Conservation (phyloP, 2,113 vertebrate species). For the Henicopernis longicauda region DNA sequence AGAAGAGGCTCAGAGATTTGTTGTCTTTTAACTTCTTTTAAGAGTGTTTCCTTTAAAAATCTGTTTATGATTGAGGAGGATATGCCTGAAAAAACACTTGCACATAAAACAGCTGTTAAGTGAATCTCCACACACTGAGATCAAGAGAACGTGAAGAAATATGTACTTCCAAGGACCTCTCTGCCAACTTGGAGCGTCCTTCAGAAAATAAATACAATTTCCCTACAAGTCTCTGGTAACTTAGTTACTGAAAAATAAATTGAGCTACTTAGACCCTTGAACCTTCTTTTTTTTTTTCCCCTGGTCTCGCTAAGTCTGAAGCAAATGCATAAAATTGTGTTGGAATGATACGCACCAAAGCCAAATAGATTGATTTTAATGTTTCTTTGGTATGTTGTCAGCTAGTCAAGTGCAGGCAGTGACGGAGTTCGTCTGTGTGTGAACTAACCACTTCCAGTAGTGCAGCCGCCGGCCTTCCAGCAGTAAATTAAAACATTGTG, state of each 20-base stretch:
- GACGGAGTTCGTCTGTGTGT: not conserved
- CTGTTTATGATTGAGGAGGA: slow-evolving; percentile 77
- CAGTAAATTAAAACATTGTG: not conserved
- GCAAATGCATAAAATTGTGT: slow-evolving; percentile 57
- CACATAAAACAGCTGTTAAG: slow-evolving; percentile 81
- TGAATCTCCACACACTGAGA: slow-evolving; percentile 76
- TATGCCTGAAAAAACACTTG: slow-evolving; percentile 84
- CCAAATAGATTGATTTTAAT: slow-evolving; percentile 36
- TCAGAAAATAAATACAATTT: slow-evolving; percentile 77
- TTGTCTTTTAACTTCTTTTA: slow-evolving; percentile 62
- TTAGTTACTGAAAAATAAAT: slow-evolving; percentile 83
- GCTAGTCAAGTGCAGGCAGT: not conserved
- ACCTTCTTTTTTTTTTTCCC: not conserved
- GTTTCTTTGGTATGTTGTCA: slow-evolving; percentile 51
- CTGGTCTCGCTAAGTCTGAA: not conserved
- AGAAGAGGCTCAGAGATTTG: slow-evolving; percentile 21
- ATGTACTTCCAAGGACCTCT: slow-evolving; percentile 76
- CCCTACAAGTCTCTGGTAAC: slow-evolving; percentile 72
- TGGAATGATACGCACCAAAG: slow-evolving; percentile 26
- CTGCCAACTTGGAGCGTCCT: slow-evolving; percentile 77
- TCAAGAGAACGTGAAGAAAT: slow-evolving; percentile 80
- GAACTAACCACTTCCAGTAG: slow-evolving; percentile 27
- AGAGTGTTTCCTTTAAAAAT: slow-evolving; percentile 60
- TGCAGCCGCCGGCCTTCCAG: not conserved
- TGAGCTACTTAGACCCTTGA: slow-evolving; percentile 73